Evolutionary conservation across 1,140 invertebrate genomes (phyloP).

Genomic region (Drusus annulatus): DNA sequence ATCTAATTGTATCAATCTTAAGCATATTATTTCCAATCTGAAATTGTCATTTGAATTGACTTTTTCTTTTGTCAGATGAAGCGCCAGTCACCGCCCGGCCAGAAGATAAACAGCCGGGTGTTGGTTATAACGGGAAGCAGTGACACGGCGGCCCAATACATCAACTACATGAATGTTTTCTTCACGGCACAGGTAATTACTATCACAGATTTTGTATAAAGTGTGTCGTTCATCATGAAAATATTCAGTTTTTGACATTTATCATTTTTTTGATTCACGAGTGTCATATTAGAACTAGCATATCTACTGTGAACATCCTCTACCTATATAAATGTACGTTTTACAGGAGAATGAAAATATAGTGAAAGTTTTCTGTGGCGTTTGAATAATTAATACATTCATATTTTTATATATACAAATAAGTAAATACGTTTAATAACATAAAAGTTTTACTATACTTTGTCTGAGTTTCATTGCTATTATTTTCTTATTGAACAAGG

Average conservation of each 20-base stretch:
- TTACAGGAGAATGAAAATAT: too few relatives aligned
- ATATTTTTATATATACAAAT: too few relatives aligned
- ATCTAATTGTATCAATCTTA: neutral
- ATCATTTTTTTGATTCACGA: too few relatives aligned
- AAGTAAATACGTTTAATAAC: too few relatives aligned
- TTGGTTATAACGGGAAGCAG: slow-evolving; percentile 90
- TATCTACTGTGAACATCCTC: too few relatives aligned
- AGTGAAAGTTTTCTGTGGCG: too few relatives aligned
- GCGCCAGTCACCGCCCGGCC: slow-evolving; percentile 74
- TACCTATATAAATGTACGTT: too few relatives aligned
- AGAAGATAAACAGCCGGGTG: slow-evolving; percentile 84
- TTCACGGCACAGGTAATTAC: slow-evolving; percentile 86
- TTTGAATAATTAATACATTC: too few relatives aligned
- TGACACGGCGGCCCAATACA: slow-evolving; percentile 94
- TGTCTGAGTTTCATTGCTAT: too few relatives aligned
- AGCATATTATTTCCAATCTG: neutral
- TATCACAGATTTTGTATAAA: neutral
- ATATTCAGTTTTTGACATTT: neutral
- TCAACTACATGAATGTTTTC: slow-evolving; percentile 99
- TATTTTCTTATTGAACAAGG: too few relatives aligned
- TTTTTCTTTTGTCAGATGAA: slow-evolving; percentile 74
- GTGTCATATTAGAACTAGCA: too few relatives aligned
- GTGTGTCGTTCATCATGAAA: neutral
- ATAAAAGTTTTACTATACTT: too few relatives aligned
- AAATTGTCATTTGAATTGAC: slow-evolving; percentile 1